Evolutionary conservation across 2,797 vertebrate species (phyloP).

Genomic region (Vipera latastei): DNA sequence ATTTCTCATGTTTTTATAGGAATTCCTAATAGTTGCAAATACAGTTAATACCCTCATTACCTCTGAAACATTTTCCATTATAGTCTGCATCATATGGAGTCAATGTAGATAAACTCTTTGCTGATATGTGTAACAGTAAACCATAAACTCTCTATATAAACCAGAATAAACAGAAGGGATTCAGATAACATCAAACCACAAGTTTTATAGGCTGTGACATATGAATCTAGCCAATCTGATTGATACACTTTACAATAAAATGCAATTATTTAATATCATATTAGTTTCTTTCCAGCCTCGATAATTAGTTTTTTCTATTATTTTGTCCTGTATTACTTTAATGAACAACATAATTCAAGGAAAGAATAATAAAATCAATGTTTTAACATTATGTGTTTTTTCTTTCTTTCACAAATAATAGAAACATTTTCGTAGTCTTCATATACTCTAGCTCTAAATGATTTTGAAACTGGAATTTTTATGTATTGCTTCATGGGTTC

Average conservation of each 20-base stretch:
- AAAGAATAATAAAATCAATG: background rate
- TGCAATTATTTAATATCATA: background rate
- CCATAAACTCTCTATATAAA: background rate
- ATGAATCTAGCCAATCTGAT: background rate
- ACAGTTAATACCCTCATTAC: constrained; percentile 55
- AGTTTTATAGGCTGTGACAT: background rate
- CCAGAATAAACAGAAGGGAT: background rate
- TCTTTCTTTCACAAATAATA: background rate
- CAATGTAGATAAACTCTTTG: constrained; percentile 34
- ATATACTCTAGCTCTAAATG: background rate
- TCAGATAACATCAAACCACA: background rate
- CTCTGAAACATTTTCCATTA: constrained; percentile 57
- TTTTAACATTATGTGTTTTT: background rate
- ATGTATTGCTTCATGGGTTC: constrained; percentile 5
- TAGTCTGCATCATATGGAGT: constrained; percentile 45
- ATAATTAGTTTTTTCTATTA: background rate
- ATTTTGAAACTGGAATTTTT: constrained; percentile 8
- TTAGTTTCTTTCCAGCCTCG: background rate
- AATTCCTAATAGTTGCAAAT: constrained; percentile 28
- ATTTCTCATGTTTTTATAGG: constrained; percentile 19
- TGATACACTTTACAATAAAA: background rate
- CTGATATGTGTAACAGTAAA: constrained; percentile 2
- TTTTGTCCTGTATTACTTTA: background rate
- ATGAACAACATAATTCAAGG: background rate
- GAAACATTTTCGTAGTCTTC: background rate